Base-by-base conservation (phyloP, 2,113 vertebrate species). In the Campylomormyrus numenius region DNA sequence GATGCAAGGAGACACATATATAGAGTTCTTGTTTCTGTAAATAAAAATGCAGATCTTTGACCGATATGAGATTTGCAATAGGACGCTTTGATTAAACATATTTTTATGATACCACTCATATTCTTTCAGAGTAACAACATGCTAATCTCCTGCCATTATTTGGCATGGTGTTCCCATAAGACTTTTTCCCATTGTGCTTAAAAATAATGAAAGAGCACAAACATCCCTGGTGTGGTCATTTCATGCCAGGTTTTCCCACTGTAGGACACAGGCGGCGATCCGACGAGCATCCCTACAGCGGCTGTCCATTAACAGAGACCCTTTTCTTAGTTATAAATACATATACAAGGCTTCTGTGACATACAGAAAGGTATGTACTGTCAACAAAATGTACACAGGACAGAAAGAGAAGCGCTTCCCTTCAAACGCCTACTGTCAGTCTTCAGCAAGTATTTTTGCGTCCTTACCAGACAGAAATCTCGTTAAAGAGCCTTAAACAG, bases 381-480 rank as follows among this genome's bases (percentile, higher is more conserved):
- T 52, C 24, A 6, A 42, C 50, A 70, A 39, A n/a, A 21, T 89
- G 35, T 88, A 89, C 48, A 86, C 85, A 93, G 90, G 89, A 70
- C 89, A 91, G 89, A 91, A 91, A 90, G 91, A 13, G 90, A 88
- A 42, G 90, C 62, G 42, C 7, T 62, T 62, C 31, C 39, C 89
- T 90, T 85, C 84, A 24, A 74, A 66, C 80, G 58, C 91, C 90
- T 89, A 91, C 91, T 88, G 90, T 91, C 92, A 88, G 92, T 91
- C 88, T 89, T 91, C 92, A 88, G 92, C 93, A 90, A 92, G 91
- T 91, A 88, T 91, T 92, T 94, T 94, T 91, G 93, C 94, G 93
- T 94, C 92, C 92, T 92, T 90, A 90, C 92, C 92, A 56, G 92
- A 70, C 17, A 92, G 92, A 92, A 90, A 93, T 93, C 92, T 91